Evolutionary conservation across 1,140 invertebrate genomes (phyloP), one percentile per base, ranked within the genome.

Genomic region (Platyscapa corneri): DNA sequence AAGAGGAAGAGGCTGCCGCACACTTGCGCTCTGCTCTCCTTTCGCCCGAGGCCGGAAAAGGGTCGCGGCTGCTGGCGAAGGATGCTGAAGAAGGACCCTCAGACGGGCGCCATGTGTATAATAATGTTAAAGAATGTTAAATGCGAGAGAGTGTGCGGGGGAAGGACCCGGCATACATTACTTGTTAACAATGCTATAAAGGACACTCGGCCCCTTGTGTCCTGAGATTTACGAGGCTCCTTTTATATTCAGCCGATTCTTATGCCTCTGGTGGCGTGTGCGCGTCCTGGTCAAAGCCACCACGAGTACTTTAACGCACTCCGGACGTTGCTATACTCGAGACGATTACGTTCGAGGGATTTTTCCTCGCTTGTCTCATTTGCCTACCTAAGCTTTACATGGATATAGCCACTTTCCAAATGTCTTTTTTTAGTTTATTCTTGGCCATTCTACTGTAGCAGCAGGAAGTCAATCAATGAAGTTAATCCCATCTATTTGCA

Each of bases 121-220:
- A 92, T 92, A 93, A 93, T 92, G 92, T 93, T 92, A 91, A 93
- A 93, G 92, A 93, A 93, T 92, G 92, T 92, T 92, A 92, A 92
- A 92, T 89, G 91, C 82, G 88, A 60, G 87, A 86, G 88, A 27
- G 23, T 5, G 23, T 6, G 88, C 85, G 87, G 86, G 89, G 86
- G 77, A 79, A 65, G 80, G 27, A 49, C 67, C 88, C 85, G 89
- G 92, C 91, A 93, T 93, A 93, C 92, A 93, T 93, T 93, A 93
- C 92, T 93, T 93, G 92, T 93, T 93, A 93, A 93, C 92, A 93
- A 92, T 93, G 92, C 92, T 91, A 93, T 93, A 93, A 93, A 93
- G 91, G 91, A 93, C 92, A 93, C 92, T 92, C 90, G 92, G 88
- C 89, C 89, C 88, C 88, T 87, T 84, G 87, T 91, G 89, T 90